Evolutionary conservation across 1,140 invertebrate genomes (phyloP).

Genomic region (Chymomyza costata): DNA sequence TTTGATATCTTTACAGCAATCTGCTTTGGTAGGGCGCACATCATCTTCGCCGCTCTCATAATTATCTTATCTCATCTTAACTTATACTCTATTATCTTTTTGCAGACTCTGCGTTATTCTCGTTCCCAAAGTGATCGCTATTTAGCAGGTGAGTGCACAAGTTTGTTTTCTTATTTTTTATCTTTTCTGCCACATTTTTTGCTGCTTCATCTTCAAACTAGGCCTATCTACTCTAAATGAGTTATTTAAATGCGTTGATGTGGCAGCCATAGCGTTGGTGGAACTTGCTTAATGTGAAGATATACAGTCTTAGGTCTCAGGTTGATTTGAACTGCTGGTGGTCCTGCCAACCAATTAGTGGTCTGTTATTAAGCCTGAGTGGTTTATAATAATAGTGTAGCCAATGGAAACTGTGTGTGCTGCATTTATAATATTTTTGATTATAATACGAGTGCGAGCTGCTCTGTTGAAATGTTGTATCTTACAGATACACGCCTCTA

Average conservation of each 20-base stretch:
- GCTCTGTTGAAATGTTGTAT: constrained; percentile 16
- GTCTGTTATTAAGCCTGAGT: constrained; percentile 68
- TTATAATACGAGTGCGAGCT: no score
- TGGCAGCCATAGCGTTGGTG: background rate
- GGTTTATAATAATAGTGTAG: constrained; percentile 65
- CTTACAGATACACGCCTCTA: background rate
- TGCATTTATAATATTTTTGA: constrained; percentile 62
- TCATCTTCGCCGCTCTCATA: no score
- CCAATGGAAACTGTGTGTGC: no score
- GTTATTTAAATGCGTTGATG: constrained; percentile 60
- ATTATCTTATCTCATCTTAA: no score
- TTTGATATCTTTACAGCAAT: no score
- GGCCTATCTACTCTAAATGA: constrained; percentile 49
- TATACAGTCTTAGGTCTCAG: no score
- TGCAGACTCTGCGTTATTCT: constrained; percentile 73
- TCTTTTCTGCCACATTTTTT: no score
- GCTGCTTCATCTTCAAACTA: constrained; percentile 11
- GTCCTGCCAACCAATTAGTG: constrained; percentile 69
- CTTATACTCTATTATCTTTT: constrained; percentile 16
- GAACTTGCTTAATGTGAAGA: no score
- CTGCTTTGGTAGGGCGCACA: no score
- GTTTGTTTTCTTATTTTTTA: constrained; percentile 42
- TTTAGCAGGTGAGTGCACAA: constrained; percentile 77
- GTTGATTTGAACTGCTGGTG: constrained; percentile 57
- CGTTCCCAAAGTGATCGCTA: constrained; percentile 78